These are phyloP conservation scores for Spodoptera picta DNA, from an alignment of 2,888 invertebrate species.

Conservation along the genomic window DNA sequence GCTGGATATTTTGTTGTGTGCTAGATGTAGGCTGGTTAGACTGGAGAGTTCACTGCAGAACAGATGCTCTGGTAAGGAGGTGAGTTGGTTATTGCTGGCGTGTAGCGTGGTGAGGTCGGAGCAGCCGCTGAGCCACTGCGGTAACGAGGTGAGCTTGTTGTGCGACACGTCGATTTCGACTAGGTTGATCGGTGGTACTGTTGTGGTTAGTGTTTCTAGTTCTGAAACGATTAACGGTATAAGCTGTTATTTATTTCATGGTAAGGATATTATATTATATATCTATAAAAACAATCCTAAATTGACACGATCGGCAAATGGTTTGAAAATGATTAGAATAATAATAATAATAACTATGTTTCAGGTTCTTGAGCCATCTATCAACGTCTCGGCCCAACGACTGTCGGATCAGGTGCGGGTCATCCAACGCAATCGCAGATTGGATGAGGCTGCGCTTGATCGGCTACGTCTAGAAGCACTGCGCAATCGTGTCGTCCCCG, in stretches of 20 bases:
- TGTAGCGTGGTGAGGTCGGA: constrained; percentile 92
- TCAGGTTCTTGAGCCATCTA: no score
- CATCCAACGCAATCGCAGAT: no score
- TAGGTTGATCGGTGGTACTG: constrained; percentile 91
- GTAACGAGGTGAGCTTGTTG: constrained; percentile 92
- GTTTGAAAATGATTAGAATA: no score
- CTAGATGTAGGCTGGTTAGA: constrained; percentile 92
- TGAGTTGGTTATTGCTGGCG: constrained; percentile 92
- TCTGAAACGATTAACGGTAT: constrained; percentile 86
- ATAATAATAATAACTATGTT: no score
- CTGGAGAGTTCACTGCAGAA: constrained; percentile 92
- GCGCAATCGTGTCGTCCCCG: no score
- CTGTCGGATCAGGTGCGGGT: no score
- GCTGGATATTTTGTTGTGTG: constrained; percentile 93
- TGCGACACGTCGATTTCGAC: constrained; percentile 94
- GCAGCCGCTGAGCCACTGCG: constrained; percentile 93
- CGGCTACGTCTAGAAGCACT: no score
- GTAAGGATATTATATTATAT: no score
- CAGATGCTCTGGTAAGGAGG: constrained; percentile 91
- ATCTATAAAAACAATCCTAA: no score
- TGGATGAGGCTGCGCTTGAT: no score
- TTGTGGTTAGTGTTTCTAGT: constrained; percentile 91
- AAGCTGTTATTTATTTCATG: not conserved
- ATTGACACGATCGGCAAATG: no score
- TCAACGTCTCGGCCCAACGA: no score